phyloP scores from a whole-genome alignment of 1,140 invertebrate genomes.

The Kradibia gibbosae region DNA sequence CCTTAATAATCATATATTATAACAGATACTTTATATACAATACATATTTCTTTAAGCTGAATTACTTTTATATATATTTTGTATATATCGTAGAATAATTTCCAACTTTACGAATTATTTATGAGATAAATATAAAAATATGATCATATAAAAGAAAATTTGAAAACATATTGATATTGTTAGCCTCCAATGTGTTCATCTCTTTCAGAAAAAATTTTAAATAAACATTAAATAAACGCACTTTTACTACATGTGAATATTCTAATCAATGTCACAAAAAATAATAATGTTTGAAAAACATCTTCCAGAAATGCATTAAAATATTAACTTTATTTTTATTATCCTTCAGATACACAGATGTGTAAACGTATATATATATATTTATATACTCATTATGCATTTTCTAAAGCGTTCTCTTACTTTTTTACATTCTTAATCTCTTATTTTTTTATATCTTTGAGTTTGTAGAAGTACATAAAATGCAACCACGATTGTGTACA shows the following conservation, averaged over 20 bases:
- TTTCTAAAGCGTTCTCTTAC: neutral
- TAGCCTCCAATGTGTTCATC: neutral
- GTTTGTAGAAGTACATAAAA: conserved; percentile 40
- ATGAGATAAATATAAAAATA: no score
- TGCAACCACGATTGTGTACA: conserved; percentile 10
- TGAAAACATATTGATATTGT: neutral
- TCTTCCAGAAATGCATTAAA: conserved; percentile 26
- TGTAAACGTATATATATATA: neutral
- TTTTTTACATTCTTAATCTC: neutral
- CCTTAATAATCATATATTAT: no score
- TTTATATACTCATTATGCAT: neutral
- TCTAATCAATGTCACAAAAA: neutral
- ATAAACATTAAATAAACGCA: neutral
- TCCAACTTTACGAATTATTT: no score
- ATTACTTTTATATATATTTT: no score
- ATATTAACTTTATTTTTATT: conserved; percentile 26
- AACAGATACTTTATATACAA: no score
- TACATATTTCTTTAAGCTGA: no score
- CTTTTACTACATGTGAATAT: neutral
- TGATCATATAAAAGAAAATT: no score
- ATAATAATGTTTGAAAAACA: neutral
- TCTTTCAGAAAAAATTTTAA: neutral
- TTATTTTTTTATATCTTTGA: neutral
- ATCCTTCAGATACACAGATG: neutral
- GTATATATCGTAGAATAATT: no score